phyloP scores from a whole-genome alignment of 2,888 invertebrate species.

The Ligdia adustata region DNA sequence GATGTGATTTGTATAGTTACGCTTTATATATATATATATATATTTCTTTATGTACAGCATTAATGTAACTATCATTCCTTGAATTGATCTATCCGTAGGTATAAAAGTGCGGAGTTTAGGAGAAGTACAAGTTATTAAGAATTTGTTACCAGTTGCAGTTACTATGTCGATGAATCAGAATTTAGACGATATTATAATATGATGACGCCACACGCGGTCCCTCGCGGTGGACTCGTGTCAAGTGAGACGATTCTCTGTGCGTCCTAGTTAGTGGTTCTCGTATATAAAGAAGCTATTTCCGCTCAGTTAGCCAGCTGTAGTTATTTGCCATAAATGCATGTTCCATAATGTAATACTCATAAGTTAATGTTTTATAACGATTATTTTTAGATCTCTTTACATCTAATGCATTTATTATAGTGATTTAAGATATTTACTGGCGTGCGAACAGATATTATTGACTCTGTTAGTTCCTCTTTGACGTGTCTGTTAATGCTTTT shows the following conservation, averaged over 20 bases:
- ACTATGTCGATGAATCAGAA: constrained; percentile 60
- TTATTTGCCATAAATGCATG: constrained; percentile 84
- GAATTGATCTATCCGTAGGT: constrained; percentile 46
- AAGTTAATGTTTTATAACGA: constrained; percentile 77
- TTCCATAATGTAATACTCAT: constrained; percentile 85
- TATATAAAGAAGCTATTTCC: constrained; percentile 79
- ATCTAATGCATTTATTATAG: constrained; percentile 81
- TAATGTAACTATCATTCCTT: constrained; percentile 77
- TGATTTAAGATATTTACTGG: constrained; percentile 64
- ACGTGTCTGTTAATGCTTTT: constrained; percentile 51
- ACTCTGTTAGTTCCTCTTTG: constrained; percentile 69
- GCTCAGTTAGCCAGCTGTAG: constrained; percentile 81
- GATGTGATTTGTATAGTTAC: constrained; percentile 78
- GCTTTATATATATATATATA: constrained; percentile 68
- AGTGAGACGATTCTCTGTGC: constrained; percentile 51
- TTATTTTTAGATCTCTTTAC: constrained; percentile 84
- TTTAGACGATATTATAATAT: constrained; percentile 33
- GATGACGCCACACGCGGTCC: constrained; percentile 16
- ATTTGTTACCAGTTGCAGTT: constrained; percentile 81
- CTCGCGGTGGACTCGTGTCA: constrained; percentile 24
- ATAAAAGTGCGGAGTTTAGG: constrained; percentile 41
- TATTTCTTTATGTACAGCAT: constrained; percentile 75
- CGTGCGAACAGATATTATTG: constrained; percentile 54
- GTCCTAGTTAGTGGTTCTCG: constrained; percentile 74
- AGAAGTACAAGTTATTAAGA: constrained; percentile 60